Percentiles rank a stretch among this genome's conserved stretches.
Evolutionary conservation across 2,797 vertebrate species (phyloP).

Genomic region (Gouania willdenowi): DNA sequence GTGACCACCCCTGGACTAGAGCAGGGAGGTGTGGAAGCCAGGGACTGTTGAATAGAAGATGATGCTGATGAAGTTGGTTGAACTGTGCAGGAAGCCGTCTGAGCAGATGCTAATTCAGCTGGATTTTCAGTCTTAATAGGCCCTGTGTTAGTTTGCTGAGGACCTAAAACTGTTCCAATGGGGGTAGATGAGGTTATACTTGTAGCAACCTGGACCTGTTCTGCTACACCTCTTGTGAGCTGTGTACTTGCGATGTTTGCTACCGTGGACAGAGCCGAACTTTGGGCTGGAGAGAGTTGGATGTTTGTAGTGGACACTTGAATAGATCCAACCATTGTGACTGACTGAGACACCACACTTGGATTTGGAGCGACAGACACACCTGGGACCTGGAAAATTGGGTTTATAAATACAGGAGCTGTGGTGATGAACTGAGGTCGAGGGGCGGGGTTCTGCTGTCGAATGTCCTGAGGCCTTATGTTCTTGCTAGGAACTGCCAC

Average conservation of each 20-base stretch:
- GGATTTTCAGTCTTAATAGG: constrained; percentile 73
- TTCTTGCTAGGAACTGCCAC: constrained; percentile 87
- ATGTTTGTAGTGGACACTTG: constrained; percentile 89
- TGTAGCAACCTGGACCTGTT: constrained; percentile 73
- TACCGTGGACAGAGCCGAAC: constrained; percentile 61
- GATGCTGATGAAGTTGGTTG: constrained; percentile 46
- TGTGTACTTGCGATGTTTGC: constrained; percentile 68
- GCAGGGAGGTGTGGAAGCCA: constrained; percentile 79
- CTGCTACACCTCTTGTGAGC: constrained; percentile 72
- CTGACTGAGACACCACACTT: constrained; percentile 83
- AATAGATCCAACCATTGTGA: constrained; percentile 87
- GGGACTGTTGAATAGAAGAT: constrained; percentile 70
- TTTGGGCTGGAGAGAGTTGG: constrained; percentile 80
- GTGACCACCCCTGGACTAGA: constrained; percentile 80
- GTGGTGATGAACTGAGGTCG: constrained; percentile 89
- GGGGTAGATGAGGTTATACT: constrained; percentile 37
- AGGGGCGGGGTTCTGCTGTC: constrained; percentile 75
- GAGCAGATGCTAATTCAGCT: constrained; percentile 59
- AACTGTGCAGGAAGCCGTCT: constrained; percentile 56
- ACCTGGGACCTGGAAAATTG: constrained; percentile 89
- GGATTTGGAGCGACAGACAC: constrained; percentile 82
- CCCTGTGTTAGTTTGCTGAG: constrained; percentile 61
- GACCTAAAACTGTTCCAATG: constrained; percentile 49
- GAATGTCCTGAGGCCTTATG: constrained; percentile 79
- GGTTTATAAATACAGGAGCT: constrained; percentile 89